Conservation (phyloP, 2,888 invertebrate genomes). For the Pardosa pseudoannulata region DNA sequence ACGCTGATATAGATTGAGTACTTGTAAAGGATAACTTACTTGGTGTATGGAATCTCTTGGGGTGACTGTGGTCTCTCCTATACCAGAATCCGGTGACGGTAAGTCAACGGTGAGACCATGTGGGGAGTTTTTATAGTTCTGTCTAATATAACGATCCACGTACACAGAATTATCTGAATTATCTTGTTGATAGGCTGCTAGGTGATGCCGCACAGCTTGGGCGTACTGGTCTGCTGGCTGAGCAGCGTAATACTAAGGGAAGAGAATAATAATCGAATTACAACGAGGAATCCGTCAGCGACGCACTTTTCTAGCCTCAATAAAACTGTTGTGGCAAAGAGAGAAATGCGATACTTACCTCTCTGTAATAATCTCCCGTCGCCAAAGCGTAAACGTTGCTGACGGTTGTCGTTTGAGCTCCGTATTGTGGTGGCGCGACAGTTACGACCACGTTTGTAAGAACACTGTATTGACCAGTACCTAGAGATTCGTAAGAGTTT, state of each 20-base stretch:
- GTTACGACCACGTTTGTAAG: slow-evolving; percentile 68
- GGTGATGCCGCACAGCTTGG: slow-evolving; percentile 72
- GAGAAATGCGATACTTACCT: too few species aligned
- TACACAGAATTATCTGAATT: slow-evolving; percentile 28
- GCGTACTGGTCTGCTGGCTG: slow-evolving; percentile 62
- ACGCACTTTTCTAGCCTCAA: too few species aligned
- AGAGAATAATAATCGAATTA: too few species aligned
- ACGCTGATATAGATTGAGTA: too few species aligned
- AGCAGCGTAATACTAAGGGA: slow-evolving; percentile 20
- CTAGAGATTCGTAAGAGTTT: slow-evolving; percentile 64
- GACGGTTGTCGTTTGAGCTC: slow-evolving; percentile 39
- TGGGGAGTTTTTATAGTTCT: slow-evolving; percentile 46
- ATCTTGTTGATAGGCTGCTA: slow-evolving; percentile 22
- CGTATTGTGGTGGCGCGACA: slow-evolving; percentile 56
- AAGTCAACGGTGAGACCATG: slow-evolving; percentile 89
- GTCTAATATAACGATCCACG: slow-evolving; percentile 57
- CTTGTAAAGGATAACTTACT: too few species aligned
- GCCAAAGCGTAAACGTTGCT: slow-evolving; percentile 56
- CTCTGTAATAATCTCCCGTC: slow-evolving; percentile 73
- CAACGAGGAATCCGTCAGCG: too few species aligned
- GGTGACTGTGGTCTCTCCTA: slow-evolving; percentile 93
- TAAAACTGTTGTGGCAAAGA: too few species aligned
- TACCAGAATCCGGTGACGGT: slow-evolving; percentile 96
- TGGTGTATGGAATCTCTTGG: slow-evolving; percentile 81
- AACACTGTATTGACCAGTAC: slow-evolving; percentile 70